Percentiles rank a stretch among this genome's conserved stretches.
Conservation (phyloP, 2,797 vertebrate genomes). For the Florisuga fusca region DNA sequence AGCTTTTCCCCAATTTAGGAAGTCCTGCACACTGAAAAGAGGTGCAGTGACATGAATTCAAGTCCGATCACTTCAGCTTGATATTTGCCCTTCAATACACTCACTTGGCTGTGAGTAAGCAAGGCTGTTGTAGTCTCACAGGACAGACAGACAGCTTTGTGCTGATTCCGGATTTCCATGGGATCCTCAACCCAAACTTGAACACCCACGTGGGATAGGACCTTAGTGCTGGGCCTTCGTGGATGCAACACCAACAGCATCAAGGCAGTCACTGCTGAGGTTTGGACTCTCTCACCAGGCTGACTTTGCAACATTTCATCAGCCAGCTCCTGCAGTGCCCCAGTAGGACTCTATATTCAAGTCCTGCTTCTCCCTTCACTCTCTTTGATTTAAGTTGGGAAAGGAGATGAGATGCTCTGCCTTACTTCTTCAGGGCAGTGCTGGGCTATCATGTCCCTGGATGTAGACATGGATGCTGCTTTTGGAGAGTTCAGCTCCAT, state of each 20-base stretch:
- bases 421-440: fast-evolving
- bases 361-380: not conserved
- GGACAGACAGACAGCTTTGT: not conserved
- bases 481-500: not conserved
- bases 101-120: fast-evolving
- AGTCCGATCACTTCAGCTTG: not conserved
- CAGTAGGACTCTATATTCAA: not conserved
- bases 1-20: not conserved
- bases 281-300: not conserved
- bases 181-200: not conserved
- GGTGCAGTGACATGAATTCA: not conserved
- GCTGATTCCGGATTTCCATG: not conserved
- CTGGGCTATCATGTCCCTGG: not conserved
- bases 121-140: fast-evolving
- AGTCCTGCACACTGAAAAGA: not conserved
- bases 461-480: not conserved
- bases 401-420: not conserved
- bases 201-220: not conserved
- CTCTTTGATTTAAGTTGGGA: not conserved
- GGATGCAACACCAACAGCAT: not conserved
- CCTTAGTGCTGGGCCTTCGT: not conserved
- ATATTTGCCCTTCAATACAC: not conserved
- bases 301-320: not conserved
- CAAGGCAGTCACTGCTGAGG: not conserved
- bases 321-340: not conserved